Conservation (phyloP, 2,797 vertebrate genomes). For the Silurus lanzhouensis region DNA sequence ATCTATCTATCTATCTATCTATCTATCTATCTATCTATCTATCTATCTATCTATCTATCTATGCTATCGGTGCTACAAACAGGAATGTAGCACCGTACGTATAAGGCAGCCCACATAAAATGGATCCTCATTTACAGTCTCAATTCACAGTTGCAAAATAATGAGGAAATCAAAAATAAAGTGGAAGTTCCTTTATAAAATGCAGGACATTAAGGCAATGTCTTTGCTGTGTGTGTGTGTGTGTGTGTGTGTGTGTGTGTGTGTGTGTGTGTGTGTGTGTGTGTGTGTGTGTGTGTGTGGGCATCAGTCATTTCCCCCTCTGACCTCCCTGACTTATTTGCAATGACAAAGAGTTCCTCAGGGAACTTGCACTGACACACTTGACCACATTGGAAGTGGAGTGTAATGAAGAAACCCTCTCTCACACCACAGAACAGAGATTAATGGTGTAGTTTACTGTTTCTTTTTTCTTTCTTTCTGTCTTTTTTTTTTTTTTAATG, state of each 20-base stretch:
- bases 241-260: background rate
- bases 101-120: background rate
- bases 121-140: background rate
- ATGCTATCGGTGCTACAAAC: too few relatives aligned
- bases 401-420: background rate
- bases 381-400: conserved; percentile 17
- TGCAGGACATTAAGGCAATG: background rate
- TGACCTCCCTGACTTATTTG: conserved; percentile 15
- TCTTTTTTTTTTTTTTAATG: background rate
- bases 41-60: too few relatives aligned
- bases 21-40: too few relatives aligned
- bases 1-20: too few relatives aligned
- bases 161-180: background rate
- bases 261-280: background rate
- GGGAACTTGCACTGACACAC: conserved; percentile 6
- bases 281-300: too few relatives aligned
- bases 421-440: background rate
- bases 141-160: background rate
- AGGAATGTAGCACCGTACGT: background rate
- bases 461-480: background rate
- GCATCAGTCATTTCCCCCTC: conserved; percentile 17
- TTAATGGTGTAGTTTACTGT: background rate
- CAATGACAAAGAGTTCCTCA: conserved; percentile 11
- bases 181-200: background rate
- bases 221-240: background rate